Conservation (phyloP, 2,888 invertebrate genomes). For the Chymomyza amoena region DNA sequence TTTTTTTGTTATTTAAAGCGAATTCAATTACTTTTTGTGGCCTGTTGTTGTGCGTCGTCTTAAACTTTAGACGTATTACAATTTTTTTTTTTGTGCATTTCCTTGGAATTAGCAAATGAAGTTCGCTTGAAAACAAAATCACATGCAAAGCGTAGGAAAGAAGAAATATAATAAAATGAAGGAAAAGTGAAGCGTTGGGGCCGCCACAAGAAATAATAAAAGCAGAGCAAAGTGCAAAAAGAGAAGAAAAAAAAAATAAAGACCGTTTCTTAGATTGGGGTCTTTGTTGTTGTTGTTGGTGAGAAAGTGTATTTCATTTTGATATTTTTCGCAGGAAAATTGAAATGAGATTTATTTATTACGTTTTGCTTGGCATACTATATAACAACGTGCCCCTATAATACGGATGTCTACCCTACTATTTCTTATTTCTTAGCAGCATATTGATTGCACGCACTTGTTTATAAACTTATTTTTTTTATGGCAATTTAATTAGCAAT, state of each 20-base stretch:
- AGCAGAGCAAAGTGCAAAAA: neutral
- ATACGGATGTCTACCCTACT: neutral
- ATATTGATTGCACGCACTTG: neutral
- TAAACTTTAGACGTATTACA: neutral
- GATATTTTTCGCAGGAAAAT: constrained; percentile 68
- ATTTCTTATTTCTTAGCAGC: neutral
- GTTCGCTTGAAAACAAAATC: constrained; percentile 73
- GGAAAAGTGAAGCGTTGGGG: constrained; percentile 43
- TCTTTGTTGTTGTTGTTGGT: constrained; percentile 10
- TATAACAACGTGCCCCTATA: neutral
- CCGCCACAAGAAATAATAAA: neutral
- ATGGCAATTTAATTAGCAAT: constrained; percentile 66
- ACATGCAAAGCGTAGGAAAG: constrained; percentile 60
- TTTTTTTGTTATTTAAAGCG: constrained; percentile 60
- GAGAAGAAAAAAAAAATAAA: neutral
- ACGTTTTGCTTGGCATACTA: constrained; percentile 41
- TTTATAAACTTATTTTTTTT: constrained; percentile 17
- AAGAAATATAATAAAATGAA: neutral
- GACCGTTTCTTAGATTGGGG: constrained; percentile 12
- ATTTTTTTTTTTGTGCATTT: constrained; percentile 26
- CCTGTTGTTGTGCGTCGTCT: constrained; percentile 2
- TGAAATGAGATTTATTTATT: constrained; percentile 73
- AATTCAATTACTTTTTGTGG: constrained; percentile 71
- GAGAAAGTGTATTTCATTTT: constrained; percentile 70
- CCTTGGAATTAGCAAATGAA: constrained; percentile 72